Evolutionary conservation across 2,113 vertebrate genomes (phyloP).

Genomic region (Macaca fascicularis): T2T-MFA8v1.1 NC_088386.1:90365501-90366000

Average conservation of each 20-base stretch:
- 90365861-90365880: background rate
- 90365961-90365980: slow-evolving; percentile 9
- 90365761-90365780: background rate
- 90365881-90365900: slow-evolving; percentile 26
- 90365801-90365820: slow-evolving; percentile 9
- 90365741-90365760: background rate
- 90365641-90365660: background rate
- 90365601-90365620: background rate
- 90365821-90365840: slow-evolving; percentile 27
- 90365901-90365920: slow-evolving; percentile 6
- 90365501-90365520: background rate
- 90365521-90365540: background rate
- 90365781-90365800: slow-evolving; percentile 1
- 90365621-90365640: background rate
- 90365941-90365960: slow-evolving; percentile 45
- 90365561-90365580: background rate
- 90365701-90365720: slow-evolving; percentile 12
- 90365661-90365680: background rate
- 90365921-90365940: slow-evolving; percentile 55
- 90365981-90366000: slow-evolving; percentile 67
- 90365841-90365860: background rate
- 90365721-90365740: slow-evolving; percentile 55
- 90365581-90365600: background rate
- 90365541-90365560: background rate
- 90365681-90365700: slow-evolving; percentile 63